phyloP scores from a whole-genome alignment of 2,797 vertebrate species.

The Tapera naevia region DNA sequence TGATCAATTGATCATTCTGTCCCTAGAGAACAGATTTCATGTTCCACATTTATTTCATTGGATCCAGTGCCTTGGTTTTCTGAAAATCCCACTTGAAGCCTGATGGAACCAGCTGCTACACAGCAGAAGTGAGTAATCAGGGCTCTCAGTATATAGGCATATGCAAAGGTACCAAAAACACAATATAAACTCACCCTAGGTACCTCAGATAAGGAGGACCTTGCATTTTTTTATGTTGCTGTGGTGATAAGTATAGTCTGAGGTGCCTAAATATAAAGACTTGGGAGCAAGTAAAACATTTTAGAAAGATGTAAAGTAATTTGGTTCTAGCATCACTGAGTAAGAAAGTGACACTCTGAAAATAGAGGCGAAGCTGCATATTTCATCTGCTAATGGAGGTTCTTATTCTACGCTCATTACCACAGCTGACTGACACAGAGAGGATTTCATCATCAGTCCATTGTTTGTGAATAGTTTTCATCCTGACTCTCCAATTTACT shows the following conservation, averaged over 20 bases:
- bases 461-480: constrained; percentile 58
- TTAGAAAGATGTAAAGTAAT: not conserved
- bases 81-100: not conserved
- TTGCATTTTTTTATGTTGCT: not conserved
- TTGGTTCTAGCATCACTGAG: not conserved
- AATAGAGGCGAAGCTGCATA: constrained; percentile 33
- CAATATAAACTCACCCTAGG: not conserved
- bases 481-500: constrained; percentile 38
- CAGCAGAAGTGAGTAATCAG: not conserved
- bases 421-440: constrained; percentile 40
- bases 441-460: constrained; percentile 51
- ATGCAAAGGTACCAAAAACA: not conserved
- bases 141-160: not conserved
- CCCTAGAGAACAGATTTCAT: not conserved
- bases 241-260: not conserved
- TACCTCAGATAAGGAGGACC: not conserved
- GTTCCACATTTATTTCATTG: not conserved
- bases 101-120: not conserved
- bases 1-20: not conserved
- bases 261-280: not conserved
- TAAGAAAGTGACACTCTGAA: constrained; percentile 46
- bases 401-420: constrained; percentile 49
- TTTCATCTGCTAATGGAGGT: constrained; percentile 44
- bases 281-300: not conserved
- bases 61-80: not conserved